Base-by-base conservation (phyloP, 2,888 invertebrate genomes). In the Campoplex capitator region DNA sequence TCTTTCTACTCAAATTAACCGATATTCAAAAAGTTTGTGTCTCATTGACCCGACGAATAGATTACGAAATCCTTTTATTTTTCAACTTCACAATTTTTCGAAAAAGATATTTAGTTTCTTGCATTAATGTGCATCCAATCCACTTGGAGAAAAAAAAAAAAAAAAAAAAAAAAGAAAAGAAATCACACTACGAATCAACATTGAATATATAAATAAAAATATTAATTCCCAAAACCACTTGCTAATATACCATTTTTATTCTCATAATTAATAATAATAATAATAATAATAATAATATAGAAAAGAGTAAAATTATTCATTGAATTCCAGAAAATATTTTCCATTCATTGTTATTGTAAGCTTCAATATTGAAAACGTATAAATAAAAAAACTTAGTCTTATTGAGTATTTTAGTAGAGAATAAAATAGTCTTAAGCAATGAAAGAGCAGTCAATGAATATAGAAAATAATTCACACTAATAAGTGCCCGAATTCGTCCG, bases 1-100 rank as follows among this genome's bases (percentile, higher is more conserved):
- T 58, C 23, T 71, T 77, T 62, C 62, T 62, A 35, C 18, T 32
- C 32, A 48, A 86, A 80, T 65, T 67, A 70, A 68, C 48, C 42
- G 9, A 42, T 42, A 42, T 9, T 42, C 83, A 51, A 62, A 85
- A 88, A 28, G 35, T 79, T 75, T 88, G 56, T 62, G 73, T 85
- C 73, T 83, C 68, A 84, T 88, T 91, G 73, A 90, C 88, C 38
- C 73, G 90, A 92, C 88, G 90, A 92, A 89, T 86, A 86, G 79
- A 74, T 85, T 79, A 68, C 62, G 65, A 84, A 70, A 16, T 32
- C 13, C 23, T 32, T 56, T 18, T 13, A 62, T 35, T 28, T 58
- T 32, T 65, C 7, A 1, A 4, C 51, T 16, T 28, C 48, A 32
- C 2, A 38, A 8, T 38, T 16, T 18, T 77, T 77, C 18, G 28